phyloP scores from a whole-genome alignment of 2,113 vertebrate species.

The Ardeotis arabs region DNA sequence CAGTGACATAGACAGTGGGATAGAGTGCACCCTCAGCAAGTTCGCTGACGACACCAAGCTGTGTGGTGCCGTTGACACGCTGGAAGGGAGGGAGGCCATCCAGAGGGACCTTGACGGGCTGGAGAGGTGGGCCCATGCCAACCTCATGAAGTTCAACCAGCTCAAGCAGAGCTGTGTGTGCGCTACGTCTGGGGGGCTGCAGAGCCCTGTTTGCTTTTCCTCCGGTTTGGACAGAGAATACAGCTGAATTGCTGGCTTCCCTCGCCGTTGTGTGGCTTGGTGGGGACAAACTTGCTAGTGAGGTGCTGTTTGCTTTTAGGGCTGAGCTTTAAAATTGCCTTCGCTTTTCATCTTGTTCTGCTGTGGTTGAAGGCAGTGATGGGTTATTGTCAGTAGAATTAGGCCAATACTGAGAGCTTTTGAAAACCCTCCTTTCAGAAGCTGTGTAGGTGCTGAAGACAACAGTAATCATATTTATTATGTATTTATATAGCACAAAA shows the following conservation, averaged over 20 bases:
- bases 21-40: background rate
- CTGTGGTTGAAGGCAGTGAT: background rate
- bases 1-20: background rate
- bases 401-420: background rate
- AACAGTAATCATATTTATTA: background rate
- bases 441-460: background rate
- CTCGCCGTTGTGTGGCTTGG: background rate
- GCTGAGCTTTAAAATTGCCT: background rate
- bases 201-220: background rate
- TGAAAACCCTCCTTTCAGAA: background rate
- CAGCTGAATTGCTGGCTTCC: background rate
- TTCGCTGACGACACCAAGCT: background rate
- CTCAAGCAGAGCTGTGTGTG: background rate
- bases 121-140: background rate
- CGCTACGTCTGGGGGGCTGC: background rate
- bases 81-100: background rate
- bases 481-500: background rate
- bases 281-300: background rate
- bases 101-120: background rate
- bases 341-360: background rate
- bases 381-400: background rate
- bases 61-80: background rate
- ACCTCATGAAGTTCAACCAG: background rate
- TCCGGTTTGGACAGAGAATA: background rate
- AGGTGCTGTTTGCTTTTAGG: background rate